These are phyloP conservation scores for Plebejus anna DNA, from an alignment of 2,888 invertebrate genomes.

Conservation along the genomic window DNA sequence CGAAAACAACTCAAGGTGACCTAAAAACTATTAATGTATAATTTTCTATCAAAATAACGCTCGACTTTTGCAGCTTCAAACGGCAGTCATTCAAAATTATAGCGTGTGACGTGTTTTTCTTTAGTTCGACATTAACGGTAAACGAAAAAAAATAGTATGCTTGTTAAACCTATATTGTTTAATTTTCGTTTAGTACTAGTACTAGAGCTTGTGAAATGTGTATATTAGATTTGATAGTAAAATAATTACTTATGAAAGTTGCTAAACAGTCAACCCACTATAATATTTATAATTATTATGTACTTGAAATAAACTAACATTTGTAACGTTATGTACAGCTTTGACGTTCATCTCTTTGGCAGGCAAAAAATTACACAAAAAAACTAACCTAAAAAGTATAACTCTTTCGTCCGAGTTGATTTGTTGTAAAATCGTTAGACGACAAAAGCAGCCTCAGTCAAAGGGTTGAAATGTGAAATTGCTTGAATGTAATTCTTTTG, in stretches of 20 bases:
- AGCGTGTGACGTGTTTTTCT: neutral
- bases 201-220: too few species aligned
- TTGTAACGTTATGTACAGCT: neutral
- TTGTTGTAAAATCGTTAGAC: conserved; percentile 28
- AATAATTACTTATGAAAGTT: too few species aligned
- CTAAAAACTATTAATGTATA: conserved; percentile 17
- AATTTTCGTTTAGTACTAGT: too few species aligned
- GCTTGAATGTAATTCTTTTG: conserved; percentile 53
- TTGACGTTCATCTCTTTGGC: neutral
- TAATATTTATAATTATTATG: too few species aligned
- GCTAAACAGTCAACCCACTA: too few species aligned
- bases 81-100: neutral
- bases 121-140: neutral
- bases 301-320: too few species aligned
- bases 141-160: too few species aligned
- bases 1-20: conserved; percentile 18
- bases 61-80: neutral
- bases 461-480: conserved; percentile 54
- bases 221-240: too few species aligned
- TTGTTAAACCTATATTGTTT: too few species aligned
- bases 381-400: conserved; percentile 17
- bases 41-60: neutral
- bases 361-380: neutral
- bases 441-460: conserved; percentile 39
- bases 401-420: conserved; percentile 24